phyloP scores from a whole-genome alignment of 2,888 invertebrate species.

The Drosophila rellima region DNA sequence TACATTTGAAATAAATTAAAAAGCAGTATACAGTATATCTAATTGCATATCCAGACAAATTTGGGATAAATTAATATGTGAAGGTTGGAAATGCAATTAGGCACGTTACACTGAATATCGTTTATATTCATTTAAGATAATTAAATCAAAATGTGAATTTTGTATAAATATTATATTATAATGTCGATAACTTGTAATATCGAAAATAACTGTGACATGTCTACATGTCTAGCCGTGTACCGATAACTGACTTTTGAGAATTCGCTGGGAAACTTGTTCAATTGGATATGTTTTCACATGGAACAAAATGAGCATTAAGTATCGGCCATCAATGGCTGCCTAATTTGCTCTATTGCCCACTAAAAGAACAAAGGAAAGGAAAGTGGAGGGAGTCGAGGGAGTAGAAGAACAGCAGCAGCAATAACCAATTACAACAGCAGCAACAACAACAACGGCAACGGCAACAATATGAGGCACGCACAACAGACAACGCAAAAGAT shows the following conservation, averaged over 20 bases:
- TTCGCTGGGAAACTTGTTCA: conserved; percentile 3
- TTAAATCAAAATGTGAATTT: too few relatives aligned
- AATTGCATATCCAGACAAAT: too few relatives aligned
- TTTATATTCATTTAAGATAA: too few relatives aligned
- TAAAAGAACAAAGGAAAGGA: conserved; percentile 5
- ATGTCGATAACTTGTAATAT: not conserved
- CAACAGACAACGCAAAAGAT: conserved; percentile 38
- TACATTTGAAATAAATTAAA: too few relatives aligned
- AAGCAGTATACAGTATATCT: too few relatives aligned
- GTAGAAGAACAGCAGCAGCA: conserved; percentile 30
- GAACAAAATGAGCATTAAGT: conserved; percentile 10
- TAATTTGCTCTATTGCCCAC: conserved; percentile 35
- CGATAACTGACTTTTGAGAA: not conserved
- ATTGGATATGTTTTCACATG: conserved; percentile 13
- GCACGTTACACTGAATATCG: too few relatives aligned
- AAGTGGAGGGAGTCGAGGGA: not conserved
- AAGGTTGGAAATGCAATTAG: too few relatives aligned
- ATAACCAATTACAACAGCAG: conserved; percentile 57
- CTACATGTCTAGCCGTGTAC: not conserved
- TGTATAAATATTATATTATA: not conserved
- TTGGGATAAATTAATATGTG: too few relatives aligned
- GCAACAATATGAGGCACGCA: conserved; percentile 40
- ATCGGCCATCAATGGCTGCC: conserved; percentile 23
- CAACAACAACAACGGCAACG: conserved; percentile 35
- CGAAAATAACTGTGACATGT: too few relatives aligned